These are phyloP conservation scores for Xestia xanthographa DNA, from an alignment of 2,888 invertebrate genomes.

Conservation along the genomic window DNA sequence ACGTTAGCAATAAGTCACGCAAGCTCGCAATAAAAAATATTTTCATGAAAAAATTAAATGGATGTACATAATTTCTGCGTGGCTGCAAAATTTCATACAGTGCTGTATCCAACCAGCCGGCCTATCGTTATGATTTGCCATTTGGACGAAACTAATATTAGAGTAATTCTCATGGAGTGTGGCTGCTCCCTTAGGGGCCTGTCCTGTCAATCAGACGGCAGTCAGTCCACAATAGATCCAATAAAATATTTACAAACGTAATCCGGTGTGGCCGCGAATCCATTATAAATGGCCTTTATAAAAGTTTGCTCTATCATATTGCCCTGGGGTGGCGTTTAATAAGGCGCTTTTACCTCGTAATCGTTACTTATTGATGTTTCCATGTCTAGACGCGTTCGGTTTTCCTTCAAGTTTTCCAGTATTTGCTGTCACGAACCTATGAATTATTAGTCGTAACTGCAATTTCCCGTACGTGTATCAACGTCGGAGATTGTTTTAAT, in stretches of 20 bases:
- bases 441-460: slow-evolving; percentile 77
- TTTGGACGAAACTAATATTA: slow-evolving; percentile 62
- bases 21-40: slow-evolving; percentile 61
- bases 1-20: slow-evolving; percentile 67
- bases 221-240: slow-evolving; percentile 80
- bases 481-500: slow-evolving; percentile 68
- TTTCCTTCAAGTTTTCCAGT: slow-evolving; percentile 76
- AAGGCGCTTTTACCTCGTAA: slow-evolving; percentile 79
- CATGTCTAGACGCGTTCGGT: slow-evolving; percentile 82
- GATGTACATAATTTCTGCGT: slow-evolving; percentile 38
- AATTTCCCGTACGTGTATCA: slow-evolving; percentile 71
- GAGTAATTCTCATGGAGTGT: slow-evolving; percentile 68
- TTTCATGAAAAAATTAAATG: slow-evolving; percentile 54
- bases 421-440: slow-evolving; percentile 85
- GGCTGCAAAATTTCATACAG: slow-evolving; percentile 38
- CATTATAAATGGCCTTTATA: slow-evolving; percentile 85
- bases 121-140: slow-evolving; percentile 55
- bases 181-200: slow-evolving; percentile 75
- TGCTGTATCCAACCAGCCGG: slow-evolving; percentile 27
- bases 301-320: slow-evolving; percentile 79
- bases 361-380: slow-evolving; percentile 84
- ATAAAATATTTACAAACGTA: slow-evolving; percentile 89
- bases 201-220: slow-evolving; percentile 86
- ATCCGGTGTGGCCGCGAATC: slow-evolving; percentile 86
- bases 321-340: slow-evolving; percentile 78